Evolutionary conservation across 1,140 invertebrate genomes (phyloP).

Genomic region (Atta cephalotes): DNA sequence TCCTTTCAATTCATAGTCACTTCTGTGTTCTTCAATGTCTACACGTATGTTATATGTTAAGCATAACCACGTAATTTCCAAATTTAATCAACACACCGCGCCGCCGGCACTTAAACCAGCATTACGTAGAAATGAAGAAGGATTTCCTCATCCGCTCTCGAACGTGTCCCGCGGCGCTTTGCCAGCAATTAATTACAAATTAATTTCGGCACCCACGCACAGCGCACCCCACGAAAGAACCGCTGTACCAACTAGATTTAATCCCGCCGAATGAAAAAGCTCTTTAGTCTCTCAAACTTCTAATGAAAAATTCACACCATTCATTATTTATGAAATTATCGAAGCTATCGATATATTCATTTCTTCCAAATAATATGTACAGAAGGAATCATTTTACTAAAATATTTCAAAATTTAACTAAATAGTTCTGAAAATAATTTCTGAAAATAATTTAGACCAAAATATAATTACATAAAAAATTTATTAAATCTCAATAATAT

Average conservation of each 20-base stretch:
- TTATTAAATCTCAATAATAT: no score
- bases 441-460: no score
- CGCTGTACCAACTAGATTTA: slow-evolving; percentile 46
- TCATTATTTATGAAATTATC: not conserved
- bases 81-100: slow-evolving; percentile 38
- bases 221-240: not conserved
- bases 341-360: slow-evolving; percentile 6
- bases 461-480: no score
- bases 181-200: slow-evolving; percentile 69
- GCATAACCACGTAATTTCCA: slow-evolving; percentile 43
- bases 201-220: slow-evolving; percentile 62
- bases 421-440: no score
- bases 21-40: not conserved
- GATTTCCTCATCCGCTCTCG: slow-evolving; percentile 35
- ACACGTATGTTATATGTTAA: not conserved
- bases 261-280: slow-evolving; percentile 41
- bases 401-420: no score
- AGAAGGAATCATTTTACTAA: no score
- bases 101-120: not conserved
- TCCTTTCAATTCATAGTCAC: not conserved
- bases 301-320: not conserved
- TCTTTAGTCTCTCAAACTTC: not conserved
- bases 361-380: not conserved
- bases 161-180: not conserved
- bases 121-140: slow-evolving; percentile 24